A percentile compares a stretch with the other conserved stretches of the same genome.
phyloP scores from a whole-genome alignment of 1,140 invertebrate species.

The Drosophila bipectinata region DNA sequence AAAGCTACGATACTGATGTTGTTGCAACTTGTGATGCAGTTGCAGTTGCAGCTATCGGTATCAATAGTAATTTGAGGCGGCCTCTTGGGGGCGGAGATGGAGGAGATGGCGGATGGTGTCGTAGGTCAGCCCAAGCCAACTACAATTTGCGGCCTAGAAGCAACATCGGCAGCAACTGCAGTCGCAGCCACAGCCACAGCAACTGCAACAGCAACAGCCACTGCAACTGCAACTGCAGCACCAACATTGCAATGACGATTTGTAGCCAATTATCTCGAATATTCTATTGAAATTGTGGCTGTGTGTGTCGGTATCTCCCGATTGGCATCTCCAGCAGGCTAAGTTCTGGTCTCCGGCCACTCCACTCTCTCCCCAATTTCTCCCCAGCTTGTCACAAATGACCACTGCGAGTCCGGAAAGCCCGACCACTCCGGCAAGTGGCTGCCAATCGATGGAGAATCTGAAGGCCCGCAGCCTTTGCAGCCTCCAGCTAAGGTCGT shows the following conservation, averaged over 20 bases:
- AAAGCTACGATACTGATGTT: constrained; percentile 34
- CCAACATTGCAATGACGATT: constrained; percentile 74
- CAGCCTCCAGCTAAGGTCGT: constrained; percentile 25
- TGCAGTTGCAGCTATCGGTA: constrained; percentile 68
- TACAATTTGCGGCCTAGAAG: constrained; percentile 74
- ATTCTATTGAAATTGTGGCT: constrained; percentile 82
- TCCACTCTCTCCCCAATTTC: constrained; percentile 11
- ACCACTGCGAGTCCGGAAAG: constrained; percentile 26
- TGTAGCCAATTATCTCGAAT: constrained; percentile 83
- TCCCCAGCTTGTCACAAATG: constrained; percentile 46
- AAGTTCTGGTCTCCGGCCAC: constrained; percentile 14
- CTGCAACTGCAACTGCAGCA: constrained; percentile 35
- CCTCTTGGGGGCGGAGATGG: constrained; percentile 41
- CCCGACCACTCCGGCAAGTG: constrained; percentile 19
- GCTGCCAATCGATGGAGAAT: constrained; percentile 38
- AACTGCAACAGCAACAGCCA: constrained; percentile 22
- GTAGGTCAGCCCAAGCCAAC: constrained; percentile 76
- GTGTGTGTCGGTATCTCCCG: constrained; percentile 51
- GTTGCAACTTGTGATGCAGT: constrained; percentile 33
- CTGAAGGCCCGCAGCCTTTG: constrained; percentile 31
- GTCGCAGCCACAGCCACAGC: constrained; percentile 6
- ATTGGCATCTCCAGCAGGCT: constrained; percentile 57
- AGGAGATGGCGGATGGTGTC: constrained; percentile 69
- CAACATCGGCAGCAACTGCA: constrained; percentile 29
- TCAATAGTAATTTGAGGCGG: constrained; percentile 73